These are phyloP conservation scores for Molanna angustata DNA, from an alignment of 2,888 invertebrate genomes.

Conservation along the genomic window DNA sequence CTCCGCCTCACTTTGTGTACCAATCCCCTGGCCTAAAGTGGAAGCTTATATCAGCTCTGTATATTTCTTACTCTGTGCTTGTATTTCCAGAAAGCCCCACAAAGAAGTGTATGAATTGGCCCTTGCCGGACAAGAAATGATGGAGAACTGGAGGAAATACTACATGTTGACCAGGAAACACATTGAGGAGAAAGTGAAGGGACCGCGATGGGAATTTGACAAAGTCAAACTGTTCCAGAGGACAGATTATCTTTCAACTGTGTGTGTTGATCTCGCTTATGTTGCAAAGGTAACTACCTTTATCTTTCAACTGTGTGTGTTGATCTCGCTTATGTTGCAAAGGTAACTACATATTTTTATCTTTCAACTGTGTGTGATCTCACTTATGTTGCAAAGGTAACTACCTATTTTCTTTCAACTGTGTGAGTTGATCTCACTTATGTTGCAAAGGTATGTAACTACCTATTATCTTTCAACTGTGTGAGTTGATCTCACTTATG, in stretches of 20 bases:
- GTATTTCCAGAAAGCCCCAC: slow-evolving; percentile 47
- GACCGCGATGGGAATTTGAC: slow-evolving; percentile 90
- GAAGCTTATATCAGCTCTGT: too few species aligned
- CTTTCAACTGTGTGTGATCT: slow-evolving; percentile 80
- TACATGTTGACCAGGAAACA: slow-evolving; percentile 77
- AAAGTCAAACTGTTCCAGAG: slow-evolving; percentile 74
- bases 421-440: background rate
- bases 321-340: slow-evolving; percentile 75
- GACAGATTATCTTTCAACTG: slow-evolving; percentile 81
- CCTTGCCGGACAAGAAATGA: slow-evolving; percentile 62
- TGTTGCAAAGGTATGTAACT: background rate
- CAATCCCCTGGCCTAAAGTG: too few species aligned
- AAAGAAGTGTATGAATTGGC: slow-evolving; percentile 55
- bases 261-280: slow-evolving; percentile 76
- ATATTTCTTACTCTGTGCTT: too few species aligned
- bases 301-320: slow-evolving; percentile 72
- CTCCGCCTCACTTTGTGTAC: too few species aligned
- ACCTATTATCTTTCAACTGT: slow-evolving; percentile 70
- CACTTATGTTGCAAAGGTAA: slow-evolving; percentile 70
- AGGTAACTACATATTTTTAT: too few species aligned
- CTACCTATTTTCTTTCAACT: background rate
- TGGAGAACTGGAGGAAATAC: slow-evolving; percentile 70
- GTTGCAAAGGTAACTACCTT: slow-evolving; percentile 61
- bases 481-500: slow-evolving; percentile 73
- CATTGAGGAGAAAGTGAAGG: slow-evolving; percentile 83